These are phyloP conservation scores for Ellobium chinense DNA, from an alignment of 2,888 invertebrate genomes.

Conservation along the genomic window DNA sequence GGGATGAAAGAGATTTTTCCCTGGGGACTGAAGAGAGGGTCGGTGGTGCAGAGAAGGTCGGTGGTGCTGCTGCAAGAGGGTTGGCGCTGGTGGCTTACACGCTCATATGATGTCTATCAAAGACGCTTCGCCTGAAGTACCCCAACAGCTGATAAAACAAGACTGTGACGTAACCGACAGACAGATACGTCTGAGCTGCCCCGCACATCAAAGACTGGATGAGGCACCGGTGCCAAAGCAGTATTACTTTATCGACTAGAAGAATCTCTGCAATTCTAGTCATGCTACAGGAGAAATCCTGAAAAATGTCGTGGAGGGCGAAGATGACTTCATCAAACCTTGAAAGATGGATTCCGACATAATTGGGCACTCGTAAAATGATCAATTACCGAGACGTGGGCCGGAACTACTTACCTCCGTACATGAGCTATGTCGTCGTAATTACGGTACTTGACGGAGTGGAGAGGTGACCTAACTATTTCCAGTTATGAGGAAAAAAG, in stretches of 20 bases:
- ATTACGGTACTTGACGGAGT: no score
- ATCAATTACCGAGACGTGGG: not conserved
- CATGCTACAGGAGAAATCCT: not conserved
- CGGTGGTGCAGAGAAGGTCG: not conserved
- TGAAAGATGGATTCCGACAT: not conserved
- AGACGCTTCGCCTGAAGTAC: no score
- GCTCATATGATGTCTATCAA: no score
- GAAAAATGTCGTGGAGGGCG: not conserved
- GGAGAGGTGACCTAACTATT: no score
- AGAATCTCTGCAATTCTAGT: not conserved
- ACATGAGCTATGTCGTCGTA: no score
- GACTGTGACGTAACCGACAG: not conserved
- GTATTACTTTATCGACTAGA: not conserved
- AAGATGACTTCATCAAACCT: not conserved
- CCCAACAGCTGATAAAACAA: not conserved
- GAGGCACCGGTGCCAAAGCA: not conserved
- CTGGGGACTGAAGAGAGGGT: not conserved
- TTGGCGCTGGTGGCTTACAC: no score
- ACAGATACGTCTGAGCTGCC: not conserved
- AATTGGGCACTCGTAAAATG: not conserved
- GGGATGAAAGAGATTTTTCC: not conserved
- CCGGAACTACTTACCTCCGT: not conserved
- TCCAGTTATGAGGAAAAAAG: no score
- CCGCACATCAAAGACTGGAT: not conserved
- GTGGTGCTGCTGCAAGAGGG: no score